Evolutionary conservation across 2,888 invertebrate species (phyloP).

Genomic region (Himalopsyche kuldschensis): DNA sequence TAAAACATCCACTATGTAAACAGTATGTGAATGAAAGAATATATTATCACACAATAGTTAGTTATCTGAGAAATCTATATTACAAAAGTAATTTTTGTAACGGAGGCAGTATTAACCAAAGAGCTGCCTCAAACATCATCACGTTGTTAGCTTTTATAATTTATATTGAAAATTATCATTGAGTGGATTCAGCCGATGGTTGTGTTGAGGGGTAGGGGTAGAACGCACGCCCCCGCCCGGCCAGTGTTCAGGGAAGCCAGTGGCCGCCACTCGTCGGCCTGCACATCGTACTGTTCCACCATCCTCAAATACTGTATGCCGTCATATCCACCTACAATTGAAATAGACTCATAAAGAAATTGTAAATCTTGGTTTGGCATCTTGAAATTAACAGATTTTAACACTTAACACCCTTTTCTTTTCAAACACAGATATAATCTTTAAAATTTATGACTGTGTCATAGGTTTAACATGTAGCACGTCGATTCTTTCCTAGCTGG

Average conservation of each 20-base stretch:
- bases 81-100: neutral
- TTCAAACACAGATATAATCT: constrained; percentile 43
- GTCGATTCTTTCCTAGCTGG: too few species aligned
- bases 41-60: neutral
- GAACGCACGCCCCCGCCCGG: constrained; percentile 87
- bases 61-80: neutral
- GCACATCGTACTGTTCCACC: constrained; percentile 89
- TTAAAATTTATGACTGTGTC: too few species aligned
- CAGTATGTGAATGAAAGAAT: neutral
- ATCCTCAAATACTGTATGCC: constrained; percentile 84
- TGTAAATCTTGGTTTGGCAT: too few species aligned
- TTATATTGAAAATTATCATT: too few species aligned
- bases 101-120: neutral
- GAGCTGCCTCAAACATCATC: neutral
- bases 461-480: too few species aligned
- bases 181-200: constrained; percentile 10
- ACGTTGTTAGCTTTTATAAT: neutral
- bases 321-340: constrained; percentile 78
- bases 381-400: too few species aligned
- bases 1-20: neutral
- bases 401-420: constrained; percentile 61
- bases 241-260: constrained; percentile 79
- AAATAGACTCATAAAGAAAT: constrained; percentile 45
- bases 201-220: constrained; percentile 58
- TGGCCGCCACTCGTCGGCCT: constrained; percentile 76